A percentile compares a stretch with the other conserved stretches of the same genome.
phyloP scores from a whole-genome alignment of 2,888 invertebrate genomes.

The Heliconius erato region DNA sequence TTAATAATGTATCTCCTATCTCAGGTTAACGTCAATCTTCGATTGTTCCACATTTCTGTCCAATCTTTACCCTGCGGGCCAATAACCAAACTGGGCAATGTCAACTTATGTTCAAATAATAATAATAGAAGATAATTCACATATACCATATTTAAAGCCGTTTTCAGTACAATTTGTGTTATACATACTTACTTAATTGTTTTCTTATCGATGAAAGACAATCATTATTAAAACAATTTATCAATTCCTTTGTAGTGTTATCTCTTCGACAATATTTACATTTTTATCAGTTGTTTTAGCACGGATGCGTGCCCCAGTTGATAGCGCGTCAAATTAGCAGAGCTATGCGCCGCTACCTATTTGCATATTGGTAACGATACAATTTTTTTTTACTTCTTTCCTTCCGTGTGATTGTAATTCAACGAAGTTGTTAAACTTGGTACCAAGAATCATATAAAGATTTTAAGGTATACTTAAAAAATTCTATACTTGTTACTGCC shows the following conservation, averaged over 20 bases:
- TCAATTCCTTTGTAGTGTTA: conserved; percentile 43
- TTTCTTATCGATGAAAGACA: not conserved
- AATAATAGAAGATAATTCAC: not conserved
- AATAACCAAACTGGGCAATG: too few species aligned
- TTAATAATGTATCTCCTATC: too few species aligned
- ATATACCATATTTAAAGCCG: not conserved
- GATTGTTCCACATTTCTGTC: too few species aligned
- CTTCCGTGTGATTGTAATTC: conserved; percentile 35
- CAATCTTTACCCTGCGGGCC: too few species aligned
- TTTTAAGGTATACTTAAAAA: not conserved
- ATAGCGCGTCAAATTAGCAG: conserved; percentile 61
- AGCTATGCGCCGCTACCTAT: conserved; percentile 54
- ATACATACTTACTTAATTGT: not conserved
- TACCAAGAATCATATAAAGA: not conserved
- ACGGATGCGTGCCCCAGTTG: conserved; percentile 77
- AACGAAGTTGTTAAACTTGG: conserved; percentile 24
- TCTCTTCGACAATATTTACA: conserved; percentile 68
- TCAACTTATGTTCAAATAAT: too few species aligned
- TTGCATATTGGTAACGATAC: conserved; percentile 54
- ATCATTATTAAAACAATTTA: conserved; percentile 7
- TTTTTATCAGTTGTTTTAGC: conserved; percentile 71
- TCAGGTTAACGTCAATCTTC: too few species aligned
- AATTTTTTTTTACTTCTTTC: conserved; percentile 49
- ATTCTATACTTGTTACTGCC: too few species aligned
- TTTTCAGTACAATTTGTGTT: not conserved